Evolutionary conservation across 2,797 vertebrate genomes (phyloP).

Genomic region (Aphelocoma californica): DNA sequence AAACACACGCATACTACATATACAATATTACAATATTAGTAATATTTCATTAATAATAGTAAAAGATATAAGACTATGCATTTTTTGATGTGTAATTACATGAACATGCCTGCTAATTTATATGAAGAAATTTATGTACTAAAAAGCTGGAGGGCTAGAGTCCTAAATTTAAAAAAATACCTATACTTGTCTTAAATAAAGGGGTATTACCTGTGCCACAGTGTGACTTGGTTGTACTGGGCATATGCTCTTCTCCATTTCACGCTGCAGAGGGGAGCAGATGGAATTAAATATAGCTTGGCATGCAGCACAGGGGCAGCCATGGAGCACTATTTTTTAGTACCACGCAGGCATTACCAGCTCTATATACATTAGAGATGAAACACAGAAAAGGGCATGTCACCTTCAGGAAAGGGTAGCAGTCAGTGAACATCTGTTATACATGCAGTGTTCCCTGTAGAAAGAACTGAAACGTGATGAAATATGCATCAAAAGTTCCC

Average conservation of each 20-base stretch:
- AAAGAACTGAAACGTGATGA: constrained; percentile 47
- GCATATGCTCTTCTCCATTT: constrained; percentile 33
- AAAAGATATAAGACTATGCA: background rate
- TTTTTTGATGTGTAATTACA: background rate
- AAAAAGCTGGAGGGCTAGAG: background rate
- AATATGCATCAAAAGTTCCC: constrained; percentile 60
- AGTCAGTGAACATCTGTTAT: constrained; percentile 59
- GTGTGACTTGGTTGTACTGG: constrained; percentile 5
- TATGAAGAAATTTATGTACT: background rate
- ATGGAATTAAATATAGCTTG: constrained; percentile 61
- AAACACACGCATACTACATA: background rate
- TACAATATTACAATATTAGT: background rate
- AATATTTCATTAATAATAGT: background rate
- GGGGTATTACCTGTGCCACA: background rate
- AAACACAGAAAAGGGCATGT: constrained; percentile 48
- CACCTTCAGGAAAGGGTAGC: constrained; percentile 53
- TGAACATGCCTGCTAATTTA: background rate
- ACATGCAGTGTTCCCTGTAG: constrained; percentile 41
- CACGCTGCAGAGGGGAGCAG: constrained; percentile 18
- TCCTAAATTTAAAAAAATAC: background rate
- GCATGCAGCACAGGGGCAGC: constrained; percentile 21
- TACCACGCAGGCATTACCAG: background rate
- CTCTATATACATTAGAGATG: constrained; percentile 40
- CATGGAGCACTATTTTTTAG: constrained; percentile 18
- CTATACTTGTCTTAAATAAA: background rate